A percentile compares a stretch with the other conserved stretches of the same genome.
Evolutionary conservation across 1,140 invertebrate genomes (phyloP).

Genomic region (Nomia melanderi): DNA sequence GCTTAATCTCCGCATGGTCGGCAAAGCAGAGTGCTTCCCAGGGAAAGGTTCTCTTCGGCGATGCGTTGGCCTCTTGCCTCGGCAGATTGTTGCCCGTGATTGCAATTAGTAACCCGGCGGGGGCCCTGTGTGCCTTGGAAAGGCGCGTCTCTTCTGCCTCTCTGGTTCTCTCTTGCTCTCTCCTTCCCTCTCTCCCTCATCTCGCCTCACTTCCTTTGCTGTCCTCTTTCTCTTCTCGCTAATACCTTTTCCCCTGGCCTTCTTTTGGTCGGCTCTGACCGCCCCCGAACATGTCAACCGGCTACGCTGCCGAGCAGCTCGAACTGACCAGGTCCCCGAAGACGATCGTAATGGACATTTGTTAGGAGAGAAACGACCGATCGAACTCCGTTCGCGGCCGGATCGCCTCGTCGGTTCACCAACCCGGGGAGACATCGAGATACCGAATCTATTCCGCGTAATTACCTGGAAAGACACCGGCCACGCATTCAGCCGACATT

Average conservation of each 20-base stretch:
- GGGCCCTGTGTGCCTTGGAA: constrained; percentile 62
- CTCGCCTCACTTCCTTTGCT: too few relatives aligned
- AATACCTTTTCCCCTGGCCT: constrained; percentile 43
- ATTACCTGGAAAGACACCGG: constrained; percentile 59
- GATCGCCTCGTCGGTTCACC: constrained; percentile 37
- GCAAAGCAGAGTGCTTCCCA: constrained; percentile 50
- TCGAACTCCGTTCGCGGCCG: constrained; percentile 34
- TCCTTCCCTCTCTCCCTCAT: too few relatives aligned
- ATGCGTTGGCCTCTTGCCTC: constrained; percentile 49
- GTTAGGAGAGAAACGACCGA: constrained; percentile 63
- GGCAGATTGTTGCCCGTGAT: constrained; percentile 69
- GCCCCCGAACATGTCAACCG: constrained; percentile 69
- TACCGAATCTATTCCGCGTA: constrained; percentile 72
- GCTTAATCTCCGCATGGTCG: constrained; percentile 45
- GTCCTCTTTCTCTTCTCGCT: constrained; percentile 28
- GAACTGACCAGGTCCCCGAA: constrained; percentile 36
- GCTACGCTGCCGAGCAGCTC: constrained; percentile 24
- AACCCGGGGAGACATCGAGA: constrained; percentile 63
- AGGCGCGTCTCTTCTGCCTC: constrained; percentile 32
- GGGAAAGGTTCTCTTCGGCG: constrained; percentile 44
- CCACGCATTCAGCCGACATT: constrained; percentile 22
- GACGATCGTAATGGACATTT: constrained; percentile 72
- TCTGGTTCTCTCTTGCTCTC: too few relatives aligned
- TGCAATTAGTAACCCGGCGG: constrained; percentile 73
- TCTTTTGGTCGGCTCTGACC: constrained; percentile 57